These are phyloP conservation scores for Copidosoma floridanum DNA, from an alignment of 1,140 invertebrate species.

Conservation along the genomic window DNA sequence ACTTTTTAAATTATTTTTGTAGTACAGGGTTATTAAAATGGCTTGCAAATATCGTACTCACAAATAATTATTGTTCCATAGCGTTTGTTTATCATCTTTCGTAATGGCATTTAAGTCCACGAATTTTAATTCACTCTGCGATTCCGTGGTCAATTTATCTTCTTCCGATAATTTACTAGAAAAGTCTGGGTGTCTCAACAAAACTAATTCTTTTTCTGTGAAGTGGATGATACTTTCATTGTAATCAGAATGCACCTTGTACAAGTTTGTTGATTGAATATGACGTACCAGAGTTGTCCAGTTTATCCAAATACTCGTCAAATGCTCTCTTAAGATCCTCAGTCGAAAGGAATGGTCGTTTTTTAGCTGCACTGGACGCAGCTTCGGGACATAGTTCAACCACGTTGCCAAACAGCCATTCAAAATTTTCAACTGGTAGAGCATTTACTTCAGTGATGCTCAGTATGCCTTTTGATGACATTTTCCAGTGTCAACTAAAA, in stretches of 20 bases:
- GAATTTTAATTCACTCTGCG: conserved; percentile 60
- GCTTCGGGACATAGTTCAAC: conserved; percentile 63
- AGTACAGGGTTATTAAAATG: no score
- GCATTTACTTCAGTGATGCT: conserved; percentile 56
- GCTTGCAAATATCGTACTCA: conserved; percentile 46
- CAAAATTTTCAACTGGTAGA: conserved; percentile 60
- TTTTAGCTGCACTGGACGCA: conserved; percentile 54
- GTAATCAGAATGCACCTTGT: not conserved
- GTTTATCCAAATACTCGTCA: conserved; percentile 59
- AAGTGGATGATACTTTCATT: not conserved
- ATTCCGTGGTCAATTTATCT: conserved; percentile 62
- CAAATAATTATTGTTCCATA: conserved; percentile 59
- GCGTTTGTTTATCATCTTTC: conserved; percentile 53
- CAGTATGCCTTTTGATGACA: conserved; percentile 29
- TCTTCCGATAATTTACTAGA: conserved; percentile 61
- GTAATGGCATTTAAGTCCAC: conserved; percentile 61
- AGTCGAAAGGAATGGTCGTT: conserved; percentile 59
- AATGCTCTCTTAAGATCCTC: conserved; percentile 58
- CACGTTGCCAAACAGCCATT: conserved; percentile 63
- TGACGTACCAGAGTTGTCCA: conserved; percentile 59
- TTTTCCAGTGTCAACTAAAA: not conserved
- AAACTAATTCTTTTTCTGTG: conserved; percentile 59
- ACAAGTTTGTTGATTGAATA: not conserved
- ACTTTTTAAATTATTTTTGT: no score
- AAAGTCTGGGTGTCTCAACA: conserved; percentile 65